These are phyloP conservation scores for Myrmecophaga tridactyla DNA, from an alignment of 2,113 vertebrate genomes.

Conservation along the genomic window DNA sequence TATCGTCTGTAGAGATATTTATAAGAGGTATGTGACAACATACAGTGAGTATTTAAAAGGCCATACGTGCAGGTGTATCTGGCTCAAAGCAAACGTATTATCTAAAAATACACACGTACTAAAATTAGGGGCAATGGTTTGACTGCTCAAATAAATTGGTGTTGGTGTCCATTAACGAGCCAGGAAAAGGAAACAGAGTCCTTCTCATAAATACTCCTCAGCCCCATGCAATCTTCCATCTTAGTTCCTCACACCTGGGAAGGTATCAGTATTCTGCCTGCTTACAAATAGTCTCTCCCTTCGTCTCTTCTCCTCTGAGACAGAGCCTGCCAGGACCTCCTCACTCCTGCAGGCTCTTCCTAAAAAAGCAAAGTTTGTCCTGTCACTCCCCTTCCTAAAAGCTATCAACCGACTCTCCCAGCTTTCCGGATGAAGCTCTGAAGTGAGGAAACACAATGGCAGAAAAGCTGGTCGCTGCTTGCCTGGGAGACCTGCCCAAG, in stretches of 20 bases:
- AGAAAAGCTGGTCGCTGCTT: background rate
- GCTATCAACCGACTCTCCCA: background rate
- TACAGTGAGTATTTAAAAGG: background rate
- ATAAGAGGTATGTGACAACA: background rate
- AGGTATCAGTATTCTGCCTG: background rate
- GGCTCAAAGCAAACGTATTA: background rate
- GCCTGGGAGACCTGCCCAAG: background rate
- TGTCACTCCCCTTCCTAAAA: background rate
- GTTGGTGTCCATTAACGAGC: background rate
- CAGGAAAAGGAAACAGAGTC: background rate
- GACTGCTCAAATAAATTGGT: background rate
- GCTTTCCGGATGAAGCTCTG: background rate
- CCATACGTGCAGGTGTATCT: background rate
- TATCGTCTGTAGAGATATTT: background rate
- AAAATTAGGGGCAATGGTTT: background rate
- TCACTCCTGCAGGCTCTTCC: too few relatives aligned
- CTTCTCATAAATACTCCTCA: background rate
- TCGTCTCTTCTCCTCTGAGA: background rate
- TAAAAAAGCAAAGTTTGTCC: background rate
- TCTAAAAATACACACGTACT: background rate
- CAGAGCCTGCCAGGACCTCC: background rate
- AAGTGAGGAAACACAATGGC: background rate
- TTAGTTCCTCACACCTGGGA: background rate
- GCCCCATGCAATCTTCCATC: background rate
- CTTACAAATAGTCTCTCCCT: background rate